Base-by-base conservation (phyloP, 2,113 vertebrate species). In the Pleuronectes platessa region DNA sequence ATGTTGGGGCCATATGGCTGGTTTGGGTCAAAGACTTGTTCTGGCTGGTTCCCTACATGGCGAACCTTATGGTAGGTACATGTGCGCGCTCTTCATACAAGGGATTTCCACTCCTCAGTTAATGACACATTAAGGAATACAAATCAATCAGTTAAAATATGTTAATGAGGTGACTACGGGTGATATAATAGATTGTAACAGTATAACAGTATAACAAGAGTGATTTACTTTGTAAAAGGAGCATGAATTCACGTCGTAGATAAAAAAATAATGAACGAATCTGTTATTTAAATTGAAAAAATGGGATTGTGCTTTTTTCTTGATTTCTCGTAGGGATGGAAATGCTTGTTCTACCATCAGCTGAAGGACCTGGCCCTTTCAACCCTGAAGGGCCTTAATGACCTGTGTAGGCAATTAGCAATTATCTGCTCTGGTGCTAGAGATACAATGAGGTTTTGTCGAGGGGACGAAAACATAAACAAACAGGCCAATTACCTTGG, bases 1-100 rank as follows among this genome's bases (percentile, higher is more conserved):
- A 42, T 71, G 74, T 79, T 68, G 61, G 27, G 20, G 68, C 83
- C 91, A 92, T 92, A 89, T 91, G 92, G 84, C 66, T 26, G 61
- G 54, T 78, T 71, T 72, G 85, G 89, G 87, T 88, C 88, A 86
- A 82, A 79, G 73, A 88, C 67, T 76, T 85, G 88, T 76, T 87
- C 55, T 79, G 69, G 72, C 60, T 79, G 74, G 76, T 74, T 69
- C 86, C 83, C 85, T 74, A 70, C 86, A 59, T 18, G 23, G 79
- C 58, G 63, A 70, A 86, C 89, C 88, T 90, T 93, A 87, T 90
- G 92, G 74, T 78, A 88, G 79, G 79, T 88, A 86, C 87, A 84
- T 20, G 74, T 58, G 45, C 85, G 83, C 78, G 67, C 70, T 88
- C 84, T 81, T 83, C 60, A 47, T 13, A 61, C 61, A 77, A 67